Evolutionary conservation across 2,113 vertebrate species (phyloP).

Genomic region (Ploceus nigricollis): DNA sequence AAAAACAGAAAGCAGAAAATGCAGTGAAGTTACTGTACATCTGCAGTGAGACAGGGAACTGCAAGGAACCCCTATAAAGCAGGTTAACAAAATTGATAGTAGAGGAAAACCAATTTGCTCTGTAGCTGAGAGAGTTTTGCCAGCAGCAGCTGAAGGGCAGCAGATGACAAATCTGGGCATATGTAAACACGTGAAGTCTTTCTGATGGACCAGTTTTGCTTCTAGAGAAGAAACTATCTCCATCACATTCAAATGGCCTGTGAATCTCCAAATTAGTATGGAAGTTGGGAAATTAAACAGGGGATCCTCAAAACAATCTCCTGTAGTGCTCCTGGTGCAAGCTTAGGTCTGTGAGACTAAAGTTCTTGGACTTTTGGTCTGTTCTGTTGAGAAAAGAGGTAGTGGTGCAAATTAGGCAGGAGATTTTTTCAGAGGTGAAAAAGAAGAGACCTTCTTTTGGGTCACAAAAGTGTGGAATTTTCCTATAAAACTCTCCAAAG

Average conservation of each 20-base stretch:
- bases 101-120: background rate
- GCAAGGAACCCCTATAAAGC: background rate
- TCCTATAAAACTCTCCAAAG: background rate
- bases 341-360: background rate
- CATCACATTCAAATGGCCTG: background rate
- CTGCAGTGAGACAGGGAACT: background rate
- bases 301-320: background rate
- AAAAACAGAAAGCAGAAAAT: constrained; percentile 6
- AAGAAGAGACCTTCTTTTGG: background rate
- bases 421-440: background rate
- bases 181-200: background rate
- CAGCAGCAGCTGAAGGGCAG: background rate
- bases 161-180: background rate
- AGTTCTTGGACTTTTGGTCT: background rate
- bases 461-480: background rate
- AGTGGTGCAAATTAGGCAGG: background rate
- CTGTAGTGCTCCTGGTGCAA: background rate
- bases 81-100: background rate
- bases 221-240: background rate
- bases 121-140: background rate
- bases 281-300: background rate
- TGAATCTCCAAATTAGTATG: background rate
- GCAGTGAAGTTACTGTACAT: background rate
- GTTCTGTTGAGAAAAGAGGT: background rate
- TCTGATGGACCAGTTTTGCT: background rate